Base-by-base conservation (phyloP, 2,888 invertebrate genomes). In the Muschampia plurimacula region DNA sequence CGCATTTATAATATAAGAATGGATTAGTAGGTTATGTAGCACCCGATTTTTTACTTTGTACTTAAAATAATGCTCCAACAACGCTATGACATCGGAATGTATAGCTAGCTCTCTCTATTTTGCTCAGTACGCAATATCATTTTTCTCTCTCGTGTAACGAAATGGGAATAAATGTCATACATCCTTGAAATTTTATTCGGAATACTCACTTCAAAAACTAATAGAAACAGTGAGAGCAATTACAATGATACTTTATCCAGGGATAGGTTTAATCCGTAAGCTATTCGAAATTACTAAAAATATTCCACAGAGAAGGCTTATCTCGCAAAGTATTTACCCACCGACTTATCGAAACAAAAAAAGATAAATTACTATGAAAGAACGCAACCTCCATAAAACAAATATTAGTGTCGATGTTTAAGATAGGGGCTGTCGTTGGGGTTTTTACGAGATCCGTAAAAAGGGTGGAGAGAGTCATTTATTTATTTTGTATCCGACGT, bases 391-490 rank as follows among this genome's bases (percentile, higher is more conserved):
- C 82, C 83, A 84, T 88, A 88, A 87, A 89, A 84, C 83, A 87
- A 87, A 87, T 86, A 89, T 87, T 85, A 86, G 83, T 84, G 84
- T 83, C 82, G 81, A 81, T 82, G 81, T 82, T 80, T 81, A 80
- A 83, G 81, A 84, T 85, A 82, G 82, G 83, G 78, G 78, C 82
- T 84, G 83, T 87, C 86, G 82, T 81, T 83, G 76, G 77, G 75
- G 79, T 77, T 84, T 87, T 88, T 88, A 87, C 84, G 86, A 82
- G 77, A 73, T 72, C 79, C 81, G 82, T 82, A 84, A 84, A 85
- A 80, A 80, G 74, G 71, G 71, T 63, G 41, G 68, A 77, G 77
- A 78, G 81, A 84, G 81, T 81, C 80, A 82, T 83, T 82, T 86
- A 84, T 85, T 84, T 87, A 83, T 86, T 84, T 84, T 80, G 74